Evolutionary conservation across 2,113 vertebrate genomes (phyloP), one percentile per base, ranked within the genome.

Genomic region (Ploceus nigricollis): DNA sequence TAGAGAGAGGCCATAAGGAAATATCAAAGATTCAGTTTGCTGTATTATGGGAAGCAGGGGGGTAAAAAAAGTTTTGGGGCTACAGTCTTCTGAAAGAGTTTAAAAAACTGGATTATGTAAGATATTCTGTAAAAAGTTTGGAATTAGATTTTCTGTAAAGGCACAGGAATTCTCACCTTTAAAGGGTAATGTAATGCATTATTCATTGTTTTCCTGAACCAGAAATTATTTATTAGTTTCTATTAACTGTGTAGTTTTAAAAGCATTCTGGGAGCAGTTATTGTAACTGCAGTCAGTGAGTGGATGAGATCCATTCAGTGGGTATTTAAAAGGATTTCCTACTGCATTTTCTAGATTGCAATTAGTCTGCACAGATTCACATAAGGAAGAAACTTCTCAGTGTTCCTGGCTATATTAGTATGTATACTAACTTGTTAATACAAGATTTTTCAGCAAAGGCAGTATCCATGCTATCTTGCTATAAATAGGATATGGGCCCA

Each of bases 1-100:
- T 30, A 48, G 15, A 39, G 13, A 68, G 30, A 70, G 24, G 21
- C 16, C 33, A 56, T 47, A 86, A 80, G 2, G 24, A 82, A 72
- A 45, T 72, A 63, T 6, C 31, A 42, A 19, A 42, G 4, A 28
- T 30, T 79, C 3, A 2, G 4, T 51, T 4, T 85, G 5, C 33
- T 66, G 2, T 54, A 21, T 33, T 40, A 31, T 13, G 3, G 2
- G 8, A 39, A 65, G 3, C 2, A 1, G 5, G 3, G 6, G 7
- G 1, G 2, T 1, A 10, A 11, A 65, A 35, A 48, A 33, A 23
- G 13, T n/a, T 37, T 42, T 14, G 21, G 8, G 3, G 2, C 10
- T 50, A 7, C 3, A 6, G 13, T 39, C n/a, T 56, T 66, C 23
- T 57, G 15, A 92, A 70, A 18, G 0, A 24, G 8, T 42, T 48